Base-by-base conservation (phyloP, 1,140 invertebrate genomes). In the Calliopsis andreniformis region DNA sequence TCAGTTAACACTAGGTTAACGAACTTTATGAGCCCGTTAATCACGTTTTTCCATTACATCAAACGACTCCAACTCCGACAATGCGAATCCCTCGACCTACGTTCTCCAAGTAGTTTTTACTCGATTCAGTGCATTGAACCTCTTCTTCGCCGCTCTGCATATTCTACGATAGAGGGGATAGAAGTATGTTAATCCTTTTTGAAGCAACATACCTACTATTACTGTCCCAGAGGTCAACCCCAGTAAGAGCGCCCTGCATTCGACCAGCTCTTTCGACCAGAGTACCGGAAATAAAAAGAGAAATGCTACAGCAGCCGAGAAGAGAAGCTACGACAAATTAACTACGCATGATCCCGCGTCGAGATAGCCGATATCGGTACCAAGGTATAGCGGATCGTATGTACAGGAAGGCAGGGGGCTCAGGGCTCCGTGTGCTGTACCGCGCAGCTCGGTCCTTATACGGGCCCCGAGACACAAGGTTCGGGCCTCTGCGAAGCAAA, bases 371-470 rank as follows among this genome's bases (percentile, higher is more conserved):
- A 6, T 45, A 62, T 45, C 35, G 59, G 59, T 62, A 62, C 59
- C 35, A 45, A 25, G 59, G 39, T 62, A 62, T 62, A 62, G 32
- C 59, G 59, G 23, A 43, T 62, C 42, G 59, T 45, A 23, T 45
- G 42, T 62, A 45, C 59, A 35, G 59, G 59, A 45, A 62, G 45
- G 63, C 63, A 66, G 47, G 63, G 63, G 43, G 47, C 45, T 16
- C 25, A 28, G 25, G 42, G 30, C 18, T 30, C 25, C 6, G 43
- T 49, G 47, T 51, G 63, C 51, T 35, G 63, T 70, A 70, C 16
- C 35, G 58, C 64, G 71, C 56, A 72, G 72, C 51, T 64, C 72
- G 70, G 56, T n/a, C 84, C 84, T 86, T 84, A 82, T 84, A 86
- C 71, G 82, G 82, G 63, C 35, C 28, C 53, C 51, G 25, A 64